Evolutionary conservation across 2,888 invertebrate genomes (phyloP), one percentile per base, ranked within the genome.

Genomic region (Agonopterix heracliana): DNA sequence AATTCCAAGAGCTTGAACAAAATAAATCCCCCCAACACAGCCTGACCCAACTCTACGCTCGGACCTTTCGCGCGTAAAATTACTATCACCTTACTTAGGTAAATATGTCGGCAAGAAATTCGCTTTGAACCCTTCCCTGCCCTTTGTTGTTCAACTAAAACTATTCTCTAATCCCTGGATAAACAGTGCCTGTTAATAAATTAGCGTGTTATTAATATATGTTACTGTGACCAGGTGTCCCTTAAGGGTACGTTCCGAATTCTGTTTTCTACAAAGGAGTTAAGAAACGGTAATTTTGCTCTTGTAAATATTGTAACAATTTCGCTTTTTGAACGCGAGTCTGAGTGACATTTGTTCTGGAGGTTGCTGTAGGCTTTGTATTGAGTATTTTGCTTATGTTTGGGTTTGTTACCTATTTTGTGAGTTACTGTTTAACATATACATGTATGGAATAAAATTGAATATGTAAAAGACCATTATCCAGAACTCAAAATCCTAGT

Each of bases 31-130:
- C 3, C 26, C 26, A 26, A 26, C 26, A 26, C 26, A 26, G 26
- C 26, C 26, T 26, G 26, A 26, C 47, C 49, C 49, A 71, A 66
- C 70, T 72, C 66, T 76, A 81, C 74, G 26, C 78, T 81, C 78
- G 80, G 85, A 81, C 86, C 81, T 82, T 69, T 78, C 78, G 75
- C 79, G 82, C 84, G 85, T 84, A 86, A 87, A 87, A 86, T 88
- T 87, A 81, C 85, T 85, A 88, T 87, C 87, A 86, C 81, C 85
- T 82, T 72, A 84, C 82, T 81, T 79, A 85, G 81, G 87, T 87
- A 88, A 88, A 88, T 88, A 88, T 88, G 87, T 86, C 81, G 84
- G 77, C 86, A 87, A 87, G 87, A 88, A 86, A 86, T 84, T 86
- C 81, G 82, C 87, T 88, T 88, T 88, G 87, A 87, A 88, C 87